Evolutionary conservation across 30 jellyfish, hydroid and myxozoan genomes (phyloP), one percentile per base, ranked within the genome.

Genomic region (Mastigias papua): DNA sequence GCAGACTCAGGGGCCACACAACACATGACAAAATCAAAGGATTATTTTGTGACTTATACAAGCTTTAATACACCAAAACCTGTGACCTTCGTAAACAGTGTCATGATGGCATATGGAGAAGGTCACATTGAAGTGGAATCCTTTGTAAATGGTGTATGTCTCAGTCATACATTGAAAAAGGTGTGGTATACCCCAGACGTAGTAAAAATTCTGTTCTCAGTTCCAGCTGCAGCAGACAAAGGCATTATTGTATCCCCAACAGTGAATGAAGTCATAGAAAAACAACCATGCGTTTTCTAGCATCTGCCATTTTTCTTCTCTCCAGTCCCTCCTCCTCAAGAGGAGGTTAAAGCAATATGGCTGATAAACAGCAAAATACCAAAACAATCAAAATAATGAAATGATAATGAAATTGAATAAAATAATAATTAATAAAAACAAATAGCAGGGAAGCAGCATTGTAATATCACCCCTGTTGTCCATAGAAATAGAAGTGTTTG

Each of bases 161-260:
- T n/a, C n/a, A n/a, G n/a, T n/a, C n/a, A n/a, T n/a, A n/a, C n/a
- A n/a, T n/a, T n/a, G n/a, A n/a, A n/a, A n/a, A n/a, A n/a, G n/a
- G n/a, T n/a, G n/a, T n/a, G n/a, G n/a, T n/a, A n/a, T n/a, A n/a
- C n/a, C n/a, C n/a, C n/a, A n/a, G n/a, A n/a, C n/a, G n/a, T n/a
- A n/a, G n/a, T n/a, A n/a, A 74, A 33, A 74, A 74, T 31, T 74
- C 86, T 74, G 86, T 46, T 74, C 86, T 74, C 71, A 33, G 86
- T 74, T 74, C 86, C 86, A 74, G 86, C 86, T 35, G 80, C 17
- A 74, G 76, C 86, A 32, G 86, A 74, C 73, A 74, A 74, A 74
- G 86, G 86, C 86, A 74, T 74, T 42, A 42, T 42, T 42, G 54
- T 42, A 42, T 42, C 54, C 54, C 54, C 54, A 42, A 42, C 54